Evolutionary conservation across 2,113 vertebrate species (phyloP).

Genomic region (Pomatorhinus ruficollis): DNA sequence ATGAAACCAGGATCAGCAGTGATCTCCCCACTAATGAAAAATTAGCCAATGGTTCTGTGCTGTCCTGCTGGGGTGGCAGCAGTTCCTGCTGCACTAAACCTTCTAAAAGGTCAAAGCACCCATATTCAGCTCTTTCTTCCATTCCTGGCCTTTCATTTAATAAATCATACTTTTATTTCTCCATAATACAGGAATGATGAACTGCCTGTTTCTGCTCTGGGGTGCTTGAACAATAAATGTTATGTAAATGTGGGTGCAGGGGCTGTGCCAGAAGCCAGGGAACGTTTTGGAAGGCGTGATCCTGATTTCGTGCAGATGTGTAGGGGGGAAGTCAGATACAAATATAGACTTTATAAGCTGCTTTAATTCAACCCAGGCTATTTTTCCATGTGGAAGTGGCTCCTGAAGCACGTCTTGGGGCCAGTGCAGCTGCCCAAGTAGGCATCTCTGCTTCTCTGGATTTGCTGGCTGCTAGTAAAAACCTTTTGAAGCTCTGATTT

Average conservation of each 20-base stretch:
- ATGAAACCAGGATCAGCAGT: slow-evolving; percentile 10
- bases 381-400: slow-evolving; percentile 39
- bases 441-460: slow-evolving; percentile 51
- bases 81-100: not conserved
- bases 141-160: not conserved
- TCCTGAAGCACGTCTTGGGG: slow-evolving; percentile 37
- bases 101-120: not conserved
- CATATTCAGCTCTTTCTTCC: not conserved
- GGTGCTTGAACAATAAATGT: not conserved
- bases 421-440: slow-evolving; percentile 55
- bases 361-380: slow-evolving; percentile 54
- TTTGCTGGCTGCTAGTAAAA: slow-evolving; percentile 60
- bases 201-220: not conserved
- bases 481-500: slow-evolving; percentile 56
- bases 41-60: not conserved
- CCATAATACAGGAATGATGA: not conserved
- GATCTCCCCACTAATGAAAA: not conserved
- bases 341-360: slow-evolving; percentile 43
- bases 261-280: not conserved
- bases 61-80: not conserved
- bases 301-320: slow-evolving; percentile 62
- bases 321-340: slow-evolving; percentile 8
- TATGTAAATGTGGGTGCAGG: not conserved
- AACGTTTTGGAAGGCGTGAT: slow-evolving; percentile 7
- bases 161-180: not conserved